Base-by-base conservation (phyloP, 2,113 vertebrate species). In the Trichomycterus rosablanca region DNA sequence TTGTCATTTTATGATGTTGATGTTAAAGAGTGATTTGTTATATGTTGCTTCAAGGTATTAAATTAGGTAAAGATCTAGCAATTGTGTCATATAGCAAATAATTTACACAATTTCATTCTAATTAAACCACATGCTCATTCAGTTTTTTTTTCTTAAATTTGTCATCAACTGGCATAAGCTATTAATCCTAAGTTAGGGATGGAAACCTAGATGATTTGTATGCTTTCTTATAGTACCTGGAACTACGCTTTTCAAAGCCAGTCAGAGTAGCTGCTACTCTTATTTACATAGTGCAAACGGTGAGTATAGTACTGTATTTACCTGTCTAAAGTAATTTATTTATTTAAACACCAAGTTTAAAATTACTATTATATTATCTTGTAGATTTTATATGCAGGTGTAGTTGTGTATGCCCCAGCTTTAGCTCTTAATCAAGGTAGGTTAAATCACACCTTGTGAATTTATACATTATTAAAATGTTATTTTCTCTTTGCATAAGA, bases 371-470 rank as follows among this genome's bases (percentile, higher is more conserved):
- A 46, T 34, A 7, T 23, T n/a, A 64, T 19, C 54, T 40, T 58
- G 48, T 75, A 88, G 90, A 81, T 91, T 59, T 83, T 94, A 20
- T 94, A 94, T 68, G 87, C 87, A 0, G 89, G 88, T 58, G 81
- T 91, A 51, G 91, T 90, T 46, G 89, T 92, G 7, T 92, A 90
- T 16, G 86, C 89, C n/a, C 87, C 87, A 3, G 90, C 86, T 3
- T 49, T 92, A 62, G 92, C 92, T 1, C 89, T 94, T 39, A 93
- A 92, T 69, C 91, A 93, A 85, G 92, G 91, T 92, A 77, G 81
- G 83, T 9, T 30, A 2, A 39, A 4, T 32, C 22, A 18, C 46
- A 20, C 11, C n/a, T 37, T 7, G 43, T 42, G 12, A 7, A 51
- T 34, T 26, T 28, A 28, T 49, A 19, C 19, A 61, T 14, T 14